Conservation (phyloP, 2,797 vertebrate genomes). For the Eulemur coronatus region DNA sequence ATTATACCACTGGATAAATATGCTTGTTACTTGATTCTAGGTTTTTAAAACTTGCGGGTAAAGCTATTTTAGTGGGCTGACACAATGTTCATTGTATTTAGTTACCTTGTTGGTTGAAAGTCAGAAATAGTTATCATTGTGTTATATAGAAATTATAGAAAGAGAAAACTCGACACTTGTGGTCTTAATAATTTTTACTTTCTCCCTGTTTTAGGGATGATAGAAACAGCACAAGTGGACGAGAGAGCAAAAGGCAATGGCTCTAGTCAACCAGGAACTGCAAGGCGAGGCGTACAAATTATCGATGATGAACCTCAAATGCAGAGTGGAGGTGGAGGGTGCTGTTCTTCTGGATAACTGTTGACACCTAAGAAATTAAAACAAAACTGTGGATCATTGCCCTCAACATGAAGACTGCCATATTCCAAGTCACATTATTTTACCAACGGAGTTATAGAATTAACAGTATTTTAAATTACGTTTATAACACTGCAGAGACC, state of each 20-base stretch:
- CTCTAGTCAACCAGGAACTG: slow-evolving; percentile 89
- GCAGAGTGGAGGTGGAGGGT: slow-evolving; percentile 91
- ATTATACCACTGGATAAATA: not conserved
- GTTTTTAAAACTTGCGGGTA: not conserved
- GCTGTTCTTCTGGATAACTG: slow-evolving; percentile 95
- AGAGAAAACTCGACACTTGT: not conserved
- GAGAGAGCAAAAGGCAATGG: slow-evolving; percentile 95
- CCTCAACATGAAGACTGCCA: slow-evolving; percentile 88
- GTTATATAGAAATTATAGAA: not conserved
- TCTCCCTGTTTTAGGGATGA: slow-evolving; percentile 91
- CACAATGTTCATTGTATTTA: not conserved
- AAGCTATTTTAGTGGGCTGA: slow-evolving; percentile 24
- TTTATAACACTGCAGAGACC: slow-evolving; percentile 89
- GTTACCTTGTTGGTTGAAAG: slow-evolving; percentile 19
- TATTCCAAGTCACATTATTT: slow-evolving; percentile 88
- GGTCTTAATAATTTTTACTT: slow-evolving; percentile 46
- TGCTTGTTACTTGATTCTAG: not conserved
- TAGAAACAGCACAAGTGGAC: slow-evolving; percentile 96
- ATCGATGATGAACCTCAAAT: slow-evolving; percentile 95
- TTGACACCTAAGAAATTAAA: slow-evolving; percentile 10
- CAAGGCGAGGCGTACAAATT: slow-evolving; percentile 95
- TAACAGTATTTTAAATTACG: slow-evolving; percentile 89
- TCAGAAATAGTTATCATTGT: not conserved
- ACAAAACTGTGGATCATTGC: slow-evolving; percentile 86
- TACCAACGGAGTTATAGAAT: slow-evolving; percentile 88